A percentile compares a stretch with the other conserved stretches of the same genome.
Conservation (phyloP, 2,888 invertebrate species). For the Machimus rusticus region DNA sequence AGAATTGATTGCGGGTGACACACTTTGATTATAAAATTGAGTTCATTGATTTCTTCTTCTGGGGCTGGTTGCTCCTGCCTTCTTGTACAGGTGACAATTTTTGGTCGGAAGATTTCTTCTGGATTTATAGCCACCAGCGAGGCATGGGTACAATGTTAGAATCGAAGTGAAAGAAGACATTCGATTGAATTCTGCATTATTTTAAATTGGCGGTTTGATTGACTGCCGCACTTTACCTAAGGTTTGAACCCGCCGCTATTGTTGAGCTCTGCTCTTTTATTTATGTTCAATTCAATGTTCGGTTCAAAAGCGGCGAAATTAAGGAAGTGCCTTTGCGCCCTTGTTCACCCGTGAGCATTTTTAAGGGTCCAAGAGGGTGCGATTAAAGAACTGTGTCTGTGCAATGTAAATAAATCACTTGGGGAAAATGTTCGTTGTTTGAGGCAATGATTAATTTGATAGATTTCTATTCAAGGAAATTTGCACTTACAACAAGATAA, state of each 20-base stretch:
- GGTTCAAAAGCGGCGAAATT: background rate
- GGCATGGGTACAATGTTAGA: background rate
- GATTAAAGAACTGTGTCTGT: background rate
- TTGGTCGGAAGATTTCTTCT: background rate
- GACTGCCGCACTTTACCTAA: background rate
- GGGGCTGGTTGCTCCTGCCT: background rate
- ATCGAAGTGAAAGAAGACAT: background rate
- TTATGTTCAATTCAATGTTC: background rate
- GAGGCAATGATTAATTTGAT: background rate
- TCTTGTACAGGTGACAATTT: constrained; percentile 8
- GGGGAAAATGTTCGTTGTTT: background rate
- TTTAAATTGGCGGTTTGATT: constrained; percentile 8
- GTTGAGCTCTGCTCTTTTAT: background rate
- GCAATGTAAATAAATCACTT: background rate
- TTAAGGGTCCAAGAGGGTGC: background rate
- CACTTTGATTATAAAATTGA: constrained; percentile 42
- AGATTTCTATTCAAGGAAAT: background rate
- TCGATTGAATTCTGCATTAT: background rate
- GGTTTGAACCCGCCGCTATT: background rate
- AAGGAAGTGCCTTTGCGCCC: background rate
- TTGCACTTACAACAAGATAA: background rate
- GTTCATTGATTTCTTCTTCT: constrained; percentile 15
- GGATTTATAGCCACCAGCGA: background rate
- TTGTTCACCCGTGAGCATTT: background rate
- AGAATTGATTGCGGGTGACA: constrained; percentile 45